phyloP scores from a whole-genome alignment of 2,797 vertebrate species.

The Sphaeramia orbicularis region DNA sequence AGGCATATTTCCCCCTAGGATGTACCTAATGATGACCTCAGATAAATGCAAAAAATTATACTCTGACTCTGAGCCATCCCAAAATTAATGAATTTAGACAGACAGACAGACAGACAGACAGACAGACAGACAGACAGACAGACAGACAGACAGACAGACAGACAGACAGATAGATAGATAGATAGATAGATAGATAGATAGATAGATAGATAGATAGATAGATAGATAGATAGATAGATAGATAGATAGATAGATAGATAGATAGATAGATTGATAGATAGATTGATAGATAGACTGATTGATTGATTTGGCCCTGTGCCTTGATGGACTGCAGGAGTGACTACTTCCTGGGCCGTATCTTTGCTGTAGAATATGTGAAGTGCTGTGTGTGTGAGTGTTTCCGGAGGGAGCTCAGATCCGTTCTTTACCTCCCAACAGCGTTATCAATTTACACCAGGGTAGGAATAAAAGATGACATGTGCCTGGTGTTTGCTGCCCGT shows the following conservation, averaged over 20 bases:
- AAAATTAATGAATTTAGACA: too few relatives aligned
- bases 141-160: slow-evolving; percentile 5
- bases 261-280: slow-evolving; percentile 4
- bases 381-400: slow-evolving; percentile 58
- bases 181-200: too few relatives aligned
- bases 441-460: slow-evolving; percentile 87
- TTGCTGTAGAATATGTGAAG: slow-evolving; percentile 40
- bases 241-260: slow-evolving; percentile 8
- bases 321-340: slow-evolving; percentile 45
- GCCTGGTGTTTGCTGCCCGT: slow-evolving; percentile 71
- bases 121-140: not conserved
- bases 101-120: too few relatives aligned
- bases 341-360: slow-evolving; percentile 30
- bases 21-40: too few relatives aligned
- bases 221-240: slow-evolving; percentile 9
- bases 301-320: slow-evolving; percentile 37
- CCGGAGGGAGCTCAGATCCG: slow-evolving; percentile 73
- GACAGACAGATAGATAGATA: slow-evolving; percentile 4
- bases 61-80: too few relatives aligned
- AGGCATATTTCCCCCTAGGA: too few relatives aligned
- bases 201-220: slow-evolving; percentile 4
- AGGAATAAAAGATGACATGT: slow-evolving; percentile 87
- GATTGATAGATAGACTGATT: too few relatives aligned
- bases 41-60: too few relatives aligned
- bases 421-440: slow-evolving; percentile 76